Conservation (phyloP, 2,113 vertebrate species). For the Serilophus lunatus region DNA sequence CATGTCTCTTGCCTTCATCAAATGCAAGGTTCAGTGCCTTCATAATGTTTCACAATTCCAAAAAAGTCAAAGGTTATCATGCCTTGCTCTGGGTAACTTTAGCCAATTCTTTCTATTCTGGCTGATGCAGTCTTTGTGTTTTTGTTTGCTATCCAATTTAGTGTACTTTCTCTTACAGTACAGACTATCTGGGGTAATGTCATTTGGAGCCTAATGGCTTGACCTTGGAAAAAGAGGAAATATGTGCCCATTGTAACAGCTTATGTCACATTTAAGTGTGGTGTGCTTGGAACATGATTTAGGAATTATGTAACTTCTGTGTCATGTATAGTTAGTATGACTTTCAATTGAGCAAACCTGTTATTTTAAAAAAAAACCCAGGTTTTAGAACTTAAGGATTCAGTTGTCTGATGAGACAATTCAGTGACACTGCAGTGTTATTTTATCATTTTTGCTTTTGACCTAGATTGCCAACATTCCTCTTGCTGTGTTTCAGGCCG, state of each 20-base stretch:
- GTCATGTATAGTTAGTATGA: background rate
- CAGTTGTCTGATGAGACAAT: background rate
- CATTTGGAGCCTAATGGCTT: background rate
- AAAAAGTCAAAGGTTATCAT: background rate
- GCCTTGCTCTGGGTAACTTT: background rate
- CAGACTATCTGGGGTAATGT: background rate
- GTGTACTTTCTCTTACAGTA: background rate
- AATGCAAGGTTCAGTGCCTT: background rate
- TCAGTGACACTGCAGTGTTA: background rate
- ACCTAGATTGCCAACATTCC: background rate
- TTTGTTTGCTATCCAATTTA: background rate
- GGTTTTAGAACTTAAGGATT: too few species aligned
- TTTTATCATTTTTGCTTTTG: constrained; percentile 5
- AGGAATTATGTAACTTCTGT: background rate
- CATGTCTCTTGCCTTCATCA: background rate
- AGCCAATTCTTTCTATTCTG: background rate
- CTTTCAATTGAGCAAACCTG: background rate
- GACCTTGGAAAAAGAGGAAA: background rate
- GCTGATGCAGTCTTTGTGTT: background rate
- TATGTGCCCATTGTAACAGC: background rate
- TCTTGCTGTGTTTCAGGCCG: constrained; percentile 79
- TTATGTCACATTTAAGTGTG: background rate
- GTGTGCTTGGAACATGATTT: background rate
- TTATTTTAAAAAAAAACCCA: background rate
- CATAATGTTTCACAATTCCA: background rate